Evolutionary conservation across 2,113 vertebrate genomes (phyloP), one percentile per base, ranked within the genome.

Genomic region (Sisor rabdophorus): DNA sequence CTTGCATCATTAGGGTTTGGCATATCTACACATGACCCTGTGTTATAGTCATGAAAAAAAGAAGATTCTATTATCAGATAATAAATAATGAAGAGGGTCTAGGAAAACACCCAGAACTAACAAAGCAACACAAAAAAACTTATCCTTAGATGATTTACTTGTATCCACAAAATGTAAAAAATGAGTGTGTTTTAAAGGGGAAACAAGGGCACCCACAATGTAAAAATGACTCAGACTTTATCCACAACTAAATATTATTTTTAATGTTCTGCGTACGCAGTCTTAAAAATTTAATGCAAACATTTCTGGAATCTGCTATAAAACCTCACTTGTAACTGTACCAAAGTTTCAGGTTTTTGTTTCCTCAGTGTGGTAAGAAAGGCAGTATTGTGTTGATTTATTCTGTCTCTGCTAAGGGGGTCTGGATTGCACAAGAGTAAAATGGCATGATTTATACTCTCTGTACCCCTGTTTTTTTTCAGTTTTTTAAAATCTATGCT

Each of bases 371-470:
- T 64, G 11, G 73, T 71, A 36, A 50, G 30, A 71, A 52, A 71
- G 50, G 12, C 56, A 4, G 30, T 20, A 52, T 71, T 76, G 50
- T 63, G 67, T 16, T 71, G 73, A 76, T 80, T 76, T 80, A 76
- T 72, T 76, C 20, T 13, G 56, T 71, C 50, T 56, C 60, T 32
- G 36, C 17, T 3, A 40, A 40, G 4, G 68, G 65, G 75, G 67
- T 11, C 32, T 56, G 30, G 58, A 63, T 19, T 65, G 67, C 10
- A 53, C 60, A 60, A 59, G 65, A 64, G 55, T 70, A 26, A 76
- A 76, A 65, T 52, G 71, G 61, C 26, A 54, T 40, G 24, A 58
- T 71, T 48, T 55, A 20, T 64, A 28, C 20, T 75, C 13, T 52
- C 26, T 70, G 44, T 16, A 17, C 16, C 22, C 28, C 28, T 26